Evolutionary conservation across 1,140 invertebrate species (phyloP).

Genomic region (Pogonus chalceus): DNA sequence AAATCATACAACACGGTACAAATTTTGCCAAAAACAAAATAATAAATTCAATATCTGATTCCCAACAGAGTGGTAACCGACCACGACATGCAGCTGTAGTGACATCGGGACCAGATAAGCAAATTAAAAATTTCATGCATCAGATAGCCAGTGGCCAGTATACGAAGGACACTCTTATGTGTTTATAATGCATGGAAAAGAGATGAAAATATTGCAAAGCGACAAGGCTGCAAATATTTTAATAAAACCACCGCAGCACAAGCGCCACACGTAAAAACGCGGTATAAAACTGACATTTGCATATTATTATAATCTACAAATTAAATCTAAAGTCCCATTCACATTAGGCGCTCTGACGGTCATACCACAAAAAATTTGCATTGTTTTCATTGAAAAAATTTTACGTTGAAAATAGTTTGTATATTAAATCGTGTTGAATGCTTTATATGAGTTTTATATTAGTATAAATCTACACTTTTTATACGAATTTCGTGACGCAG

Average conservation of each 20-base stretch:
- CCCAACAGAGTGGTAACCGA: background rate
- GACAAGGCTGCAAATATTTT: background rate
- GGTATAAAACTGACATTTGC: background rate
- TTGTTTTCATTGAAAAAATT: too few species aligned
- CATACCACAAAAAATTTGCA: too few species aligned
- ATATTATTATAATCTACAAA: background rate
- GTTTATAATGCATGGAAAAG: background rate
- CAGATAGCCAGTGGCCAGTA: background rate
- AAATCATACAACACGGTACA: too few species aligned
- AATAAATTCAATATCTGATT: background rate
- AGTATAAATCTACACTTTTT: too few species aligned
- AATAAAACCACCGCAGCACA: background rate
- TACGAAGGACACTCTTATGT: background rate
- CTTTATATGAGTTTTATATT: too few species aligned
- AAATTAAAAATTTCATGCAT: background rate
- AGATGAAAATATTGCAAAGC: background rate
- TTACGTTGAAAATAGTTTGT: too few species aligned
- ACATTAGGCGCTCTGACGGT: too few species aligned
- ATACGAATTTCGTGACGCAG: too few species aligned
- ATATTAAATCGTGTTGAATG: too few species aligned
- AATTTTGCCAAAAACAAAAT: background rate
- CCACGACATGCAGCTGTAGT: background rate
- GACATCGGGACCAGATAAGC: background rate
- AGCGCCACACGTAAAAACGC: background rate
- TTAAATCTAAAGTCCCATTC: background rate